Percentiles rank a stretch among this genome's conserved stretches.
phyloP scores from a whole-genome alignment of 2,797 vertebrate genomes.

The Arremon aurantiirostris region DNA sequence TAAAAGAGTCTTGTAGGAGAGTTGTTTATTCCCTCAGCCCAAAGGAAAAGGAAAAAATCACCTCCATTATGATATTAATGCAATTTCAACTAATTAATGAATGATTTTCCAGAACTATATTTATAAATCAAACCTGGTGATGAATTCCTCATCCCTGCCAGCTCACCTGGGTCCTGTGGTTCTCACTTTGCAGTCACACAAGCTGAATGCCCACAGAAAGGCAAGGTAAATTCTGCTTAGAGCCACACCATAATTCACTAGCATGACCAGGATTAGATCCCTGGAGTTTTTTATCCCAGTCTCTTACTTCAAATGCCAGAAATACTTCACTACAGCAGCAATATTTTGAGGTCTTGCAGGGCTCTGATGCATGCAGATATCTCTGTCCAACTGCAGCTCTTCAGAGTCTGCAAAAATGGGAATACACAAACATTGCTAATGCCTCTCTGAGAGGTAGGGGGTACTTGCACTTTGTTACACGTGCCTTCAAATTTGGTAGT shows the following conservation, averaged over 20 bases:
- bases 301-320: neutral
- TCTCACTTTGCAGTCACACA: neutral
- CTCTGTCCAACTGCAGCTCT: neutral
- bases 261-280: neutral
- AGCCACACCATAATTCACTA: neutral
- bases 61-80: neutral
- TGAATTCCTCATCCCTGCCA: neutral
- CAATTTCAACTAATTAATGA: conserved; percentile 3
- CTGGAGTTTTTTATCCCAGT: neutral
- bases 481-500: neutral
- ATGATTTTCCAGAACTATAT: neutral
- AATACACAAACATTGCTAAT: neutral
- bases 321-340: neutral
- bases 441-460: neutral
- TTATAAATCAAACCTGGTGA: neutral
- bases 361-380: neutral
- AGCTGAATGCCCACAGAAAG: neutral
- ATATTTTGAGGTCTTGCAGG: neutral
- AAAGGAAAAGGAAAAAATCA: neutral
- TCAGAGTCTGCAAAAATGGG: neutral
- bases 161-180: neutral
- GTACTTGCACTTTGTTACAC: neutral
- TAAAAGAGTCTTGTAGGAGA: neutral
- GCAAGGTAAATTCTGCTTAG: neutral
- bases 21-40: conserved; percentile 16